Percentiles rank a stretch among this genome's conserved stretches.
phyloP scores from a whole-genome alignment of 1,140 invertebrate genomes.

The Pogonus chalceus region DNA sequence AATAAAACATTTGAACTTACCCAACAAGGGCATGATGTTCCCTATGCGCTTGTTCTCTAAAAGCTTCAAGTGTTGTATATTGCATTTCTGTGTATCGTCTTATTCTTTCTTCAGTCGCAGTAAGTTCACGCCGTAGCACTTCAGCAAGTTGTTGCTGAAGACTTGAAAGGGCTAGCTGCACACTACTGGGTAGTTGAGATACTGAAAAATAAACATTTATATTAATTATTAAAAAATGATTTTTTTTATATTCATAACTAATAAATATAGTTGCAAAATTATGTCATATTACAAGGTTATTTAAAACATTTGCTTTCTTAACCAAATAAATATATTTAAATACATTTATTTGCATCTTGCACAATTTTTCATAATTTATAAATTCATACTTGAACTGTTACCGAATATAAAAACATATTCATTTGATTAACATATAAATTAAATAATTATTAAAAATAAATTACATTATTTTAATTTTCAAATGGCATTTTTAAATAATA shows the following conservation, averaged over 20 bases:
- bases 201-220: conserved; percentile 9
- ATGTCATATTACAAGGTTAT: not conserved
- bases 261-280: conserved; percentile 6
- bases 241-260: conserved; percentile 3
- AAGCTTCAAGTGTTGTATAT: conserved; percentile 39
- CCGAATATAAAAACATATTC: no score
- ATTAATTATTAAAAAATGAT: not conserved
- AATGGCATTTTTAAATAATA: no score
- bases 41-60: conserved; percentile 37
- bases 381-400: no score
- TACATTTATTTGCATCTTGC: conserved; percentile 22
- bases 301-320: conserved; percentile 20
- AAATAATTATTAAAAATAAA: no score
- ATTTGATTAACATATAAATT: no score
- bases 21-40: conserved; percentile 40
- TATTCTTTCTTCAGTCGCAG: conserved; percentile 41
- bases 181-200: conserved; percentile 16
- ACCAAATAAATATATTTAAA: conserved; percentile 14
- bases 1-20: no score
- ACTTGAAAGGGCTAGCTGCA: conserved; percentile 32
- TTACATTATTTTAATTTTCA: no score
- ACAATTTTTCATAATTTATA: no score
- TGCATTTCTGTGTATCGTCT: conserved; percentile 40
- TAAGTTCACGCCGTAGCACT: conserved; percentile 36
- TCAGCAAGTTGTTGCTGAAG: conserved; percentile 41